These are phyloP conservation scores for Acromyrmex echinatior DNA, from an alignment of 1,140 invertebrate species.

Conservation along the genomic window DNA sequence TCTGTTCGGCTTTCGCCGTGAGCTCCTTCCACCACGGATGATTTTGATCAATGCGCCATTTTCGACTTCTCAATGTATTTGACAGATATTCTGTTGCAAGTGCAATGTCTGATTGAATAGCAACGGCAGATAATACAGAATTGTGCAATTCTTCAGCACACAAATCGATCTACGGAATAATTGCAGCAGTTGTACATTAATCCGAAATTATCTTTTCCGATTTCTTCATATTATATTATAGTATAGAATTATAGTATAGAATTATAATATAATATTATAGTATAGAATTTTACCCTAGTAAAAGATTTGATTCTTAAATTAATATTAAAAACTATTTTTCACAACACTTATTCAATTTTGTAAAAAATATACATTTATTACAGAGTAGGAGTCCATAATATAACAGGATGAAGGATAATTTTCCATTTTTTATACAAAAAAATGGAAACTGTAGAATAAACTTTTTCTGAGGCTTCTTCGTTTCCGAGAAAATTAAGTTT, in stretches of 20 bases:
- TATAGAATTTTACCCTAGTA: too few species aligned
- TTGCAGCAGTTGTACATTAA: not conserved
- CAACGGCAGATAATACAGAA: constrained; percentile 91
- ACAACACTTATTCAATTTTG: not conserved
- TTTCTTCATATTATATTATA: not conserved
- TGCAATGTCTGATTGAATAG: constrained; percentile 93
- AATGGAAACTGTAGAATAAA: too few species aligned
- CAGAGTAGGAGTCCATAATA: too few species aligned
- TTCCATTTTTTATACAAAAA: too few species aligned
- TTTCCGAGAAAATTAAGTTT: too few species aligned
- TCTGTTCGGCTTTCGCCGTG: constrained; percentile 87
- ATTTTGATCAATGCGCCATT: constrained; percentile 83
- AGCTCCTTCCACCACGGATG: constrained; percentile 89
- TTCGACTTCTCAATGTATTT: constrained; percentile 76
- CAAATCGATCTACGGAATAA: constrained; percentile 92
- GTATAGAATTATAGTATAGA: too few species aligned
- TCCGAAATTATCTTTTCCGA: not conserved
- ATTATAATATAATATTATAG: too few species aligned
- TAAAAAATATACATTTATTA: not conserved
- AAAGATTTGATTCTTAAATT: not conserved
- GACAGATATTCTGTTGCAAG: constrained; percentile 89
- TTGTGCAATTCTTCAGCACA: constrained; percentile 97
- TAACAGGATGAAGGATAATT: too few species aligned
- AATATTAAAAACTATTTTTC: constrained; percentile 5
- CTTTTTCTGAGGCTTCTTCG: too few species aligned